A percentile compares a stretch with the other conserved stretches of the same genome.
phyloP scores from a whole-genome alignment of 2,797 vertebrate species.

The Varecia variegata region DNA sequence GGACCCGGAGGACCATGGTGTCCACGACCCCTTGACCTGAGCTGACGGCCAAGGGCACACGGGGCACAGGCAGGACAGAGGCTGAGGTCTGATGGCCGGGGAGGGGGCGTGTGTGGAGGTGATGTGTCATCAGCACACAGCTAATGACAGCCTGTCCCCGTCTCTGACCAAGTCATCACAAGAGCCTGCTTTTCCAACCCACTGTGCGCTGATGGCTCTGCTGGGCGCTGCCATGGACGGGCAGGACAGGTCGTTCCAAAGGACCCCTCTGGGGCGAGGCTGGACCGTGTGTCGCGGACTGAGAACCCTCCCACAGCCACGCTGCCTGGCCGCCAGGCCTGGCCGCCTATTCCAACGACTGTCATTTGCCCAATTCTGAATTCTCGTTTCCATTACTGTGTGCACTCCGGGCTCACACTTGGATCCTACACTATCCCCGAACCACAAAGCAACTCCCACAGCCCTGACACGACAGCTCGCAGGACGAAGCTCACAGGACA shows the following conservation, averaged over 20 bases:
- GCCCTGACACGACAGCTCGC: not conserved
- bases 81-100: not conserved
- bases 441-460: not conserved
- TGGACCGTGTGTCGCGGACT: not conserved
- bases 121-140: not conserved
- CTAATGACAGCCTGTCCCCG: not conserved
- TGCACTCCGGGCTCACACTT: not conserved
- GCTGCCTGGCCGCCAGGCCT: not conserved
- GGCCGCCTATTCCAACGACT: not conserved
- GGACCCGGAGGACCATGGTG: not conserved
- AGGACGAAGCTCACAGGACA: not conserved
- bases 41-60: not conserved
- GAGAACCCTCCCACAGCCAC: not conserved
- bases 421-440: too few relatives aligned
- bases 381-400: not conserved
- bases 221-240: not conserved
- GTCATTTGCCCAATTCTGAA: not conserved
- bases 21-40: not conserved
- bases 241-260: not conserved
- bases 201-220: not conserved
- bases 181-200: not conserved
- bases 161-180: not conserved
- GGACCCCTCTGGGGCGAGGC: not conserved
- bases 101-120: not conserved
- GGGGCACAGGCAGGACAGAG: not conserved